phyloP scores from a whole-genome alignment of 2,113 vertebrate genomes.

The Zapornia atra region DNA sequence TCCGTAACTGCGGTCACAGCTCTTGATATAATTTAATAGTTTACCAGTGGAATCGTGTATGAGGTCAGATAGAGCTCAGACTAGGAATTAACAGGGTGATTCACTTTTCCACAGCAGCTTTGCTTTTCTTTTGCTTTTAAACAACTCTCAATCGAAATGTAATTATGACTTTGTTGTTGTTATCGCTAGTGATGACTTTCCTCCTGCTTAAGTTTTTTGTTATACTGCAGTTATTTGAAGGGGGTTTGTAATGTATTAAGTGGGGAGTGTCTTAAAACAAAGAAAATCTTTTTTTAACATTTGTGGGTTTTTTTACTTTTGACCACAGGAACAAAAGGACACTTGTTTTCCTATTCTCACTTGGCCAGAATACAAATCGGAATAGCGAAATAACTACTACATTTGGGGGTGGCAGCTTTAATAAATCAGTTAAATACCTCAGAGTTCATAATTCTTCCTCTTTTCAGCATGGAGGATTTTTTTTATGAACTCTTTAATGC shows the following conservation, averaged over 20 bases:
- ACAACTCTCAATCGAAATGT: background rate
- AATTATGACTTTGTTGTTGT: background rate
- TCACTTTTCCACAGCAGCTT: constrained; percentile 15
- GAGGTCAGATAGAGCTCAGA: background rate
- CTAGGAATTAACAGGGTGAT: constrained; percentile 40
- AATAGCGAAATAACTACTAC: constrained; percentile 52
- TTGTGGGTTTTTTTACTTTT: constrained; percentile 38
- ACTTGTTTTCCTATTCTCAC: constrained; percentile 59
- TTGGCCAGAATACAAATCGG: constrained; percentile 62
- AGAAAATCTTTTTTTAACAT: background rate
- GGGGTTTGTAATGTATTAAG: background rate
- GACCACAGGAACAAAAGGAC: constrained; percentile 45
- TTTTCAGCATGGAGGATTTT: constrained; percentile 39
- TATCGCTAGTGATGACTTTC: background rate
- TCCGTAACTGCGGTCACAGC: background rate
- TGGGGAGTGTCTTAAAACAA: background rate
- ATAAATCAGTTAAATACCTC: constrained; percentile 69
- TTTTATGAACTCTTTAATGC: constrained; percentile 47
- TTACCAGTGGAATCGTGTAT: background rate
- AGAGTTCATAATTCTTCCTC: constrained; percentile 68
- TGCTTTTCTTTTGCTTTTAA: background rate
- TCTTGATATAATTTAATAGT: background rate
- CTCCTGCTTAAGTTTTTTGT: background rate
- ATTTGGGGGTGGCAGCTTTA: constrained; percentile 34
- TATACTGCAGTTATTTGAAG: background rate